phyloP scores from a whole-genome alignment of 2,797 vertebrate genomes.

The Sarcophilus harrisii region DNA sequence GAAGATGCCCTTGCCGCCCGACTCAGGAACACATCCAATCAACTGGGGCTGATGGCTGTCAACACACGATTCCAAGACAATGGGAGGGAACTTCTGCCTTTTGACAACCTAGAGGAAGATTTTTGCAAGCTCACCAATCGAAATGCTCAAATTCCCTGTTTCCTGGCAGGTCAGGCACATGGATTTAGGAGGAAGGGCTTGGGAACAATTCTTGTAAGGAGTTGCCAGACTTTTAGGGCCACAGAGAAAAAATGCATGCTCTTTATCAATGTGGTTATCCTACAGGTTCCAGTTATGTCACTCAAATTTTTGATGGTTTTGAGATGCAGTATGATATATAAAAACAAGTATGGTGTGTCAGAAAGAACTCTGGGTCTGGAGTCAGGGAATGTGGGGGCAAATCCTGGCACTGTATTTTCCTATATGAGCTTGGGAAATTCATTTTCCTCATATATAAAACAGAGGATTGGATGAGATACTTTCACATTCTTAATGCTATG shows the following conservation, averaged over 20 bases:
- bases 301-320: background rate
- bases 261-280: background rate
- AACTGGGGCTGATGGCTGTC: constrained; percentile 86
- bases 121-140: constrained; percentile 87
- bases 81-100: constrained; percentile 88
- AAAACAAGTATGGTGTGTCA: background rate
- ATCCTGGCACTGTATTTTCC: background rate
- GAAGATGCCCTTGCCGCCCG: constrained; percentile 79
- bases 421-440: background rate
- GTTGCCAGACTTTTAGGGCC: background rate
- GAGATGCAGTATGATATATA: background rate
- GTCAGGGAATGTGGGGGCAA: background rate
- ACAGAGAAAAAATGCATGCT: background rate
- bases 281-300: background rate
- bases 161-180: constrained; percentile 88
- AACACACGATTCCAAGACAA: constrained; percentile 87
- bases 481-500: background rate
- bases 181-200: background rate
- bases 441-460: background rate
- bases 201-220: no score
- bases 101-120: constrained; percentile 67
- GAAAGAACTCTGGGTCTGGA: background rate
- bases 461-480: background rate
- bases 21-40: constrained; percentile 84
- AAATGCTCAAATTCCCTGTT: constrained; percentile 89